These are phyloP conservation scores for Formica exsecta DNA, from an alignment of 1,140 invertebrate genomes.

Conservation along the genomic window DNA sequence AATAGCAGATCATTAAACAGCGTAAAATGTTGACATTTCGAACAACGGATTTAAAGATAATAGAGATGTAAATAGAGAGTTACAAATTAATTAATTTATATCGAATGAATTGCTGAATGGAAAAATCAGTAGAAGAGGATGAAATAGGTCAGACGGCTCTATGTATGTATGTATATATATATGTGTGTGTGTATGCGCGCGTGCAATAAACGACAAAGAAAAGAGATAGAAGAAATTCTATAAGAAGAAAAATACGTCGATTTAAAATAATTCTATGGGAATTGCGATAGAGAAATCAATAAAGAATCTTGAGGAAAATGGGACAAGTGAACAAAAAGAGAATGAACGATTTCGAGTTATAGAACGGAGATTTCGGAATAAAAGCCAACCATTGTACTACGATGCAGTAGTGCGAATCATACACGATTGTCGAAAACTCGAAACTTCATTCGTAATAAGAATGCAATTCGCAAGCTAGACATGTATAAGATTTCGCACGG, in stretches of 20 bases:
- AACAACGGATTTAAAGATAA: conserved; percentile 12
- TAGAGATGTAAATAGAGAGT: background rate
- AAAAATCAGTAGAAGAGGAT: background rate
- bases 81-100: conserved; percentile 1
- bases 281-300: conserved; percentile 55
- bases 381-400: conserved; percentile 44
- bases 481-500: conserved; percentile 25
- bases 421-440: conserved; percentile 36
- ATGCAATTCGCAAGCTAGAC: conserved; percentile 39
- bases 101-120: background rate
- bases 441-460: conserved; percentile 31
- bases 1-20: background rate
- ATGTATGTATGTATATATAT: background rate
- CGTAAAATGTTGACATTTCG: background rate
- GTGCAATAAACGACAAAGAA: background rate
- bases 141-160: conserved; percentile 14
- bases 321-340: conserved; percentile 33
- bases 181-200: too few relatives aligned
- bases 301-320: conserved; percentile 51
- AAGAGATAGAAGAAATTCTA: conserved; percentile 5
- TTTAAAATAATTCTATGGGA: conserved; percentile 51
- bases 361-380: conserved; percentile 52
- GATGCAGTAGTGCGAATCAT: conserved; percentile 53
- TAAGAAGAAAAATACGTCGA: conserved; percentile 8
- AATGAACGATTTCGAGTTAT: conserved; percentile 17